Base-by-base conservation (phyloP, 2,113 vertebrate species). In the Heloderma charlesbogerti region DNA sequence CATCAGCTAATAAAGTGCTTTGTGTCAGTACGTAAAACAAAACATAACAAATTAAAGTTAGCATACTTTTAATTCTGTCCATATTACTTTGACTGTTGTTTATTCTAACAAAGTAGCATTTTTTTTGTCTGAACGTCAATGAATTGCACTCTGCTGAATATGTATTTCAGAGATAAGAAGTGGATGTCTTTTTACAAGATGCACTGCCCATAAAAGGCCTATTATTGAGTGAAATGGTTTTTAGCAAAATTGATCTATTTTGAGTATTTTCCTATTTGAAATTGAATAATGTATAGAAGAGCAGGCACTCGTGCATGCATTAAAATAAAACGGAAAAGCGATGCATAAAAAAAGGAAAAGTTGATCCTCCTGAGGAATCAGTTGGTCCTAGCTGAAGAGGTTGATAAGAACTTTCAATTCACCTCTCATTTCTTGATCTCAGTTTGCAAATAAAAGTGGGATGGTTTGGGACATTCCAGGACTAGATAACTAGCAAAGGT, bases 201-300 rank as follows among this genome's bases (percentile, higher is more conserved):
- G 67, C 75, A 80, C 75, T 88, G 75, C 40, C 60, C 60, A 67
- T 67, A 67, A 67, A 79, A 80, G 60, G 87, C 37, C 75, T 88
- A 88, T 88, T 88, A 67, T 48, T 79, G 75, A 88, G 87, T 67
- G 60, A 67, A 88, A 88, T 79, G 75, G 60, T 88, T 88, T 66
- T 75, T 40, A 48, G 75, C 37, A 79, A 79, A 67, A 88, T 79
- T 79, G 60, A 88, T 88, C 87, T 87, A 87, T 87, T 87, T 67
- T 80, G 29, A 88, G 87, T 79, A 88, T 90, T 92, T 94, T 89
- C 34, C 81, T 2, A 10, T 43, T 92, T 87, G n/a, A 88, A 90
- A 57, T 0, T 90, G 90, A 95, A 93, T 81, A 3, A 88, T 4
- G 1, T 89, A 60, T 45, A 5, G 9, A 6, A 80, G 81, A 92